Evolutionary conservation across 2,797 vertebrate species (phyloP).

Genomic region (Urocyon cinereoargenteus): DNA sequence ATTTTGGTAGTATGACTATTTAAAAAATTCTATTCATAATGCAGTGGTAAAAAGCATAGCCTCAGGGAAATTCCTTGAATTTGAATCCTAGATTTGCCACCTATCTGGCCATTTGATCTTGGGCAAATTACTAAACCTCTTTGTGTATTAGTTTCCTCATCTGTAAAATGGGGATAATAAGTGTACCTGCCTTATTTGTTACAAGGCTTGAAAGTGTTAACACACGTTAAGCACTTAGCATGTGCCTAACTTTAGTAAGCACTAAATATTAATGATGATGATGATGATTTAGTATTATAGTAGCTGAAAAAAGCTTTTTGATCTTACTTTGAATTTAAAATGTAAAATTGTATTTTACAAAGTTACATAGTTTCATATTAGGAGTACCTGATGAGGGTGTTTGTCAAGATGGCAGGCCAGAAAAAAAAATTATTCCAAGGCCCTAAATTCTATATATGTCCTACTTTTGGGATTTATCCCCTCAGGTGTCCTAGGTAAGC

Average conservation of each 20-base stretch:
- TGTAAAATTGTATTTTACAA: constrained; percentile 1
- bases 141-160: not conserved
- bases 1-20: not conserved
- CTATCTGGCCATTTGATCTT: not conserved
- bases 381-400: not conserved
- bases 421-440: not conserved
- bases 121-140: not conserved
- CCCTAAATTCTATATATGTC: not conserved
- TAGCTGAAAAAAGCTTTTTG: not conserved
- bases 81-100: not conserved
- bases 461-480: not conserved
- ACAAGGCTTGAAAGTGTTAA: not conserved
- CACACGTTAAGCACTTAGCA: not conserved
- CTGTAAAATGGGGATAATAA: not conserved
- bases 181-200: not conserved
- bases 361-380: constrained; percentile 10
- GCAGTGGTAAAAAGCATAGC: not conserved
- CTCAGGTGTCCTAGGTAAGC: not conserved
- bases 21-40: constrained; percentile 18
- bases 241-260: not conserved
- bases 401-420: not conserved
- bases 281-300: not conserved
- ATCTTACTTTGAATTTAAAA: constrained; percentile 41
- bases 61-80: not conserved
- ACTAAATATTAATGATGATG: not conserved